Base-by-base conservation (phyloP, 2,113 vertebrate genomes). In the Apeltes quadracus region DNA sequence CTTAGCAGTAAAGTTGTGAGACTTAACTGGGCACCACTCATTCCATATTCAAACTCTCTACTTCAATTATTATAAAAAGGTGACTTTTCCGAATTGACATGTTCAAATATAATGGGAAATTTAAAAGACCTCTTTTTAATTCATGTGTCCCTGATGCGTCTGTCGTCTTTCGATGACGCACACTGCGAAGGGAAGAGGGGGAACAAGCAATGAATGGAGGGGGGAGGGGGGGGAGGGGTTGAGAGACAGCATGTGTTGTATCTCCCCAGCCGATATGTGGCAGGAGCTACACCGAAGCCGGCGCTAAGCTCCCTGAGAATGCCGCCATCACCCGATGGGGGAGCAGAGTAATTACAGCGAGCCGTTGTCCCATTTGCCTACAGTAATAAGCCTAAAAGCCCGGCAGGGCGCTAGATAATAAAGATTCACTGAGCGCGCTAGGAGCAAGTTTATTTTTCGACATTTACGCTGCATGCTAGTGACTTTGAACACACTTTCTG, bases 271-370 rank as follows among this genome's bases (percentile, higher is more conserved):
- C 15, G 72, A 86, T 83, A 62, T 68, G 48, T 77, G 69, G 36
- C 41, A 78, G 83, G 69, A 77, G 74, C 69, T 72, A 69, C 80
- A 86, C 50, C 59, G 74, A 84, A 90, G 76, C 65, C 39, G 14
- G 39, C 16, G 62, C 79, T 88, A 87, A 88, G 86, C 89, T 91
- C 72, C 83, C 87, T 84, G 87, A 87, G 86, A 90, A 88, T 69
- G 64, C 76, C 20, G 75, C 82, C 74, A 75, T 79, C 63, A 70
- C 80, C 84, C 90, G 81, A 76, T 69, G 68, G 88, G 90, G 87
- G 87, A 59, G 70, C 36, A 1, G 41, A 83, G 85, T 91, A 91
- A 92, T 92, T 91, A 89, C 84, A 88, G 80, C 70, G 58, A 71
- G 71, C 85, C 78, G 86, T 89, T 85, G 80, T 90, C 84, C 83